Conservation (phyloP, 1,140 invertebrate species). For the Bicyclus anynana region DNA sequence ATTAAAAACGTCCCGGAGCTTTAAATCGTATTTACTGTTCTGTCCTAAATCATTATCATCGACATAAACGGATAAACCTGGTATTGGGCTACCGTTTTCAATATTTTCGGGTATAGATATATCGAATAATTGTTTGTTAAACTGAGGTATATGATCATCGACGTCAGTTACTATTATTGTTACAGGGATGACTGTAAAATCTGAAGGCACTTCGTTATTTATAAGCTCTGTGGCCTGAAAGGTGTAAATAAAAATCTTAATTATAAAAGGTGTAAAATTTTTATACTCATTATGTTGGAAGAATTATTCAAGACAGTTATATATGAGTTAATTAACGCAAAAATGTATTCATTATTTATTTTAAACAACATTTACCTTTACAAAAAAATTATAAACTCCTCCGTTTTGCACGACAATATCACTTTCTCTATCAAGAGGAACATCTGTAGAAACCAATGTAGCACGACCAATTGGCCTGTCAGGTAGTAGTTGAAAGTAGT, state of each 20-base stretch:
- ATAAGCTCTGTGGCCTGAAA: constrained; percentile 85
- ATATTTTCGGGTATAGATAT: constrained; percentile 88
- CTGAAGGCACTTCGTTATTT: constrained; percentile 83
- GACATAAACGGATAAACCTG: constrained; percentile 86
- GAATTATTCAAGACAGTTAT: no score
- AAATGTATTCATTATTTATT: no score
- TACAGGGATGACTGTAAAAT: constrained; percentile 82
- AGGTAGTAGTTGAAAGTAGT: constrained; percentile 82
- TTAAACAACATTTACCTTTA: constrained; percentile 73
- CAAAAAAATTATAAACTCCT: constrained; percentile 86
- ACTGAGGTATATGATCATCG: constrained; percentile 89
- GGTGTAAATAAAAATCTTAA: not conserved
- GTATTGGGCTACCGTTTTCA: constrained; percentile 81
- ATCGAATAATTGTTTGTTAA: constrained; percentile 83
- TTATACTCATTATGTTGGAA: no score
- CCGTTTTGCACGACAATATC: constrained; percentile 85
- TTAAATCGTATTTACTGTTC: constrained; percentile 85
- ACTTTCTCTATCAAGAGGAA: constrained; percentile 86
- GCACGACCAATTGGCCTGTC: constrained; percentile 73
- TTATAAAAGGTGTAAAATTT: no score
- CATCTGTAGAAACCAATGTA: constrained; percentile 80
- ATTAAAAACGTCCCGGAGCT: constrained; percentile 79
- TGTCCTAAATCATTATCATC: constrained; percentile 86
- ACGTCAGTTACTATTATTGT: constrained; percentile 90
- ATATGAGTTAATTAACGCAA: no score